phyloP scores from a whole-genome alignment of 2,888 invertebrate species.

The Caenorhabditis macrosperma region DNA sequence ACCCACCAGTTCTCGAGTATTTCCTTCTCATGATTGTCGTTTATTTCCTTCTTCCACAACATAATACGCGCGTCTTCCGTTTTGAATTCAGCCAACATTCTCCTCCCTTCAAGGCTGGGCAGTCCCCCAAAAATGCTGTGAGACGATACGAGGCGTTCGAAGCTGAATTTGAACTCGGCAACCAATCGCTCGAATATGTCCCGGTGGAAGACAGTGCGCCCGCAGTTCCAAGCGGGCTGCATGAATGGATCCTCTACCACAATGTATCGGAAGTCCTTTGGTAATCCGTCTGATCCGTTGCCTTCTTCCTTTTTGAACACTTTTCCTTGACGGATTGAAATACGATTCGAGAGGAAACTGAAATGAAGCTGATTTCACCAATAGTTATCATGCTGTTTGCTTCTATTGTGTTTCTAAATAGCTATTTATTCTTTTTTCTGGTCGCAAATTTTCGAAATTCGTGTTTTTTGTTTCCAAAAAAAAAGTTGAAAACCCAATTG shows the following conservation, averaged over 20 bases:
- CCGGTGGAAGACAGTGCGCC: background rate
- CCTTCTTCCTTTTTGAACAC: constrained; percentile 1
- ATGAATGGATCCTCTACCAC: constrained; percentile 29
- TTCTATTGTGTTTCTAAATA: too few relatives aligned
- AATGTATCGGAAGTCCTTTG: background rate
- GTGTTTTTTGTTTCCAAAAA: too few relatives aligned
- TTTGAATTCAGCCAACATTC: constrained; percentile 2
- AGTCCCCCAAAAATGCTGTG: constrained; percentile 7
- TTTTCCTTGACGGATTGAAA: constrained; percentile 8
- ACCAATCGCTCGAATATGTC: constrained; percentile 1
- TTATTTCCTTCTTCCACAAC: background rate
- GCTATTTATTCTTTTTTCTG: too few relatives aligned
- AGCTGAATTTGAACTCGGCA: constrained; percentile 6
- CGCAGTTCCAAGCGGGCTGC: constrained; percentile 4
- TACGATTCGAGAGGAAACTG: constrained; percentile 12
- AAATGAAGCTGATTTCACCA: background rate
- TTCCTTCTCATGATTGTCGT: background rate
- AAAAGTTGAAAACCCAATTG: background rate
- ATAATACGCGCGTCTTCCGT: constrained; percentile 5
- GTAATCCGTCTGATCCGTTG: background rate
- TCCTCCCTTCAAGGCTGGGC: too few relatives aligned
- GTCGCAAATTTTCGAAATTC: too few relatives aligned
- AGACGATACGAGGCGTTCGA: background rate
- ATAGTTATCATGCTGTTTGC: too few relatives aligned
- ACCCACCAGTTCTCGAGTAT: too few relatives aligned